Base-by-base conservation (phyloP, 2,113 vertebrate genomes). In the Pelusios castaneus region DNA sequence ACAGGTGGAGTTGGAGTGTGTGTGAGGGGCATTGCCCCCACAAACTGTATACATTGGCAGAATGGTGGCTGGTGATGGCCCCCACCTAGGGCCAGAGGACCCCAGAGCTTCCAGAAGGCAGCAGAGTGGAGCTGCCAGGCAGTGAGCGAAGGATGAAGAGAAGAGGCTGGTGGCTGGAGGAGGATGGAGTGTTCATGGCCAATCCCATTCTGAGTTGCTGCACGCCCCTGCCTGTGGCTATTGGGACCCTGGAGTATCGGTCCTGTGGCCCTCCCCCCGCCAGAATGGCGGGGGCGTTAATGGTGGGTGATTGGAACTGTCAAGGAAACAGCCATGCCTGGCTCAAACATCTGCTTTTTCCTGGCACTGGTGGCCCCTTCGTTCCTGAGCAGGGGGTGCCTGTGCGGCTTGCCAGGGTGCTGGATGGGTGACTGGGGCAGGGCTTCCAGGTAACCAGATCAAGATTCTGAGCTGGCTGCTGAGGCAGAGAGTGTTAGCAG, bases 251-350 rank as follows among this genome's bases (percentile, higher is more conserved):
- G 34, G 17, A 67, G 19, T 67, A 67, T 38, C 1, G 8, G 17
- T 17, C 8, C 60, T 8, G 10, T 45, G 43, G 22, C 22, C 22
- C n/a, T n/a, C 41, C 6, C 8, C 1, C 63, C 8, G 17, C 0
- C 4, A 6, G 58, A 60, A n/a, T n/a, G n/a, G n/a, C n/a, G 6
- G 12, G 58, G 13, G 13, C 17, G 8, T 67, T n/a, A n/a, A 16
- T 38, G 63, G 19, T 67, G 34, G 17, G 17, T 67, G 63, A 67
- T 38, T 4, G 10, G 80, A 88, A 60, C 14, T n/a, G 12, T 49
- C 58, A 49, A 47, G 67, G 24, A 47, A 83, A 73, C 4, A 3
- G 43, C 38, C 41, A 27, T 56, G 4, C 63, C 63, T 9, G 4
- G 31, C 17, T 34, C 8, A 38, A 67, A 1, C 9, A 19, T 67